Conservation (phyloP, 2,888 invertebrate genomes). For the Hoplodrina blanda region DNA sequence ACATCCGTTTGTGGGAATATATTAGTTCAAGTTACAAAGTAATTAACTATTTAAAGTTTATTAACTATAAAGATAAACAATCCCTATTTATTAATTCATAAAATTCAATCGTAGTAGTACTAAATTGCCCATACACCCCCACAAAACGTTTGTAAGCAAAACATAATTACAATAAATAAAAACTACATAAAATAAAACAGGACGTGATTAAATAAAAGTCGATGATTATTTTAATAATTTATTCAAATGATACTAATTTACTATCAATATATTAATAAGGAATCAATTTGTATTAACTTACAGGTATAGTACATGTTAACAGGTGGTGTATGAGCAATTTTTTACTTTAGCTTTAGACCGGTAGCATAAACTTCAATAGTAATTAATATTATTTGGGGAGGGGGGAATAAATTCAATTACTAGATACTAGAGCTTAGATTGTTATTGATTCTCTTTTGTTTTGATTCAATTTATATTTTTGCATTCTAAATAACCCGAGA, state of each 20-base stretch:
- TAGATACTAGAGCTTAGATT: conserved; percentile 19
- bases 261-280: conserved; percentile 74
- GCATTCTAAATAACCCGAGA: not conserved
- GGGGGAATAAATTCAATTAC: conserved; percentile 27
- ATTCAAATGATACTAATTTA: conserved; percentile 84
- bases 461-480: conserved; percentile 4
- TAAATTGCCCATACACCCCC: conserved; percentile 90
- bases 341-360: conserved; percentile 61
- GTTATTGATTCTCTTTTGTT: conserved; percentile 32
- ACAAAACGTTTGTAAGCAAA: conserved; percentile 85
- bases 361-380: conserved; percentile 56
- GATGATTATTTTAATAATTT: conserved; percentile 83
- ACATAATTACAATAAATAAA: conserved; percentile 79
- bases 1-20: conserved; percentile 89
- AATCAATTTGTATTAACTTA: conserved; percentile 73
- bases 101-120: conserved; percentile 54
- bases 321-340: conserved; percentile 90
- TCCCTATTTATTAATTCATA: conserved; percentile 64
- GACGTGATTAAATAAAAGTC: conserved; percentile 88
- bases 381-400: conserved; percentile 26
- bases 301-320: conserved; percentile 81
- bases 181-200: conserved; percentile 81
- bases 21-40: conserved; percentile 75
- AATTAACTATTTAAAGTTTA: conserved; percentile 59
- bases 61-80: conserved; percentile 43